Conservation (phyloP, 2,797 vertebrate genomes). For the Cyprinodon diabolis region DNA sequence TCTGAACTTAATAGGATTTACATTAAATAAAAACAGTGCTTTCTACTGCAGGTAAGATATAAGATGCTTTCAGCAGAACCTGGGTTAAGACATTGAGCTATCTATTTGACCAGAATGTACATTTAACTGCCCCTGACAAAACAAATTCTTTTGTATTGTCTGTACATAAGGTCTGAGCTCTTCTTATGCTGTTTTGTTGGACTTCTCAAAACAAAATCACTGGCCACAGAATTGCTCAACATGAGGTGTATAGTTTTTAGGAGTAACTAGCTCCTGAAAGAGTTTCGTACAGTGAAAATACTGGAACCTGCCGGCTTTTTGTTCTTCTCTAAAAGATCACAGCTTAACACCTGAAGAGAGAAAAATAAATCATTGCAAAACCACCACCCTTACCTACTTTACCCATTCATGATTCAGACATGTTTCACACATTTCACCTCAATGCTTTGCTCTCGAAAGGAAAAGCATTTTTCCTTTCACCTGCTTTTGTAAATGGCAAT, state of each 20-base stretch:
- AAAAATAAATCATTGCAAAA: conserved; percentile 23
- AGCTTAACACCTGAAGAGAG: conserved; percentile 39
- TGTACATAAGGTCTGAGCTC: conserved; percentile 41
- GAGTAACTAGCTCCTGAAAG: conserved; percentile 48
- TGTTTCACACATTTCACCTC: conserved; percentile 14
- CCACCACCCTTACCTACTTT: conserved; percentile 9
- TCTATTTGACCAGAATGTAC: too few species aligned
- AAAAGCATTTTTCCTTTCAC: background rate
- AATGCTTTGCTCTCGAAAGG: conserved; percentile 25
- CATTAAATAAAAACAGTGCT: background rate
- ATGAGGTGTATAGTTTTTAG: conserved; percentile 49
- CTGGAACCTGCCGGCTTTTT: conserved; percentile 47
- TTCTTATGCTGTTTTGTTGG: conserved; percentile 54
- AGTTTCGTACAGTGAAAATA: conserved; percentile 40
- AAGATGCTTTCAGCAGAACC: background rate
- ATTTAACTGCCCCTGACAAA: conserved; percentile 17
- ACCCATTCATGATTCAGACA: background rate
- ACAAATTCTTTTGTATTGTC: conserved; percentile 45
- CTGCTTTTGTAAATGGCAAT: background rate
- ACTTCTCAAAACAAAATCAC: conserved; percentile 52
- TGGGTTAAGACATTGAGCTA: background rate
- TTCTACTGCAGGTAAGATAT: background rate
- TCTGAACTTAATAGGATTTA: background rate
- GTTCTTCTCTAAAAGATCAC: conserved; percentile 42
- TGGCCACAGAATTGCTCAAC: conserved; percentile 62